Evolutionary conservation across 2,113 vertebrate genomes (phyloP).

Genomic region (Grallaria varia): DNA sequence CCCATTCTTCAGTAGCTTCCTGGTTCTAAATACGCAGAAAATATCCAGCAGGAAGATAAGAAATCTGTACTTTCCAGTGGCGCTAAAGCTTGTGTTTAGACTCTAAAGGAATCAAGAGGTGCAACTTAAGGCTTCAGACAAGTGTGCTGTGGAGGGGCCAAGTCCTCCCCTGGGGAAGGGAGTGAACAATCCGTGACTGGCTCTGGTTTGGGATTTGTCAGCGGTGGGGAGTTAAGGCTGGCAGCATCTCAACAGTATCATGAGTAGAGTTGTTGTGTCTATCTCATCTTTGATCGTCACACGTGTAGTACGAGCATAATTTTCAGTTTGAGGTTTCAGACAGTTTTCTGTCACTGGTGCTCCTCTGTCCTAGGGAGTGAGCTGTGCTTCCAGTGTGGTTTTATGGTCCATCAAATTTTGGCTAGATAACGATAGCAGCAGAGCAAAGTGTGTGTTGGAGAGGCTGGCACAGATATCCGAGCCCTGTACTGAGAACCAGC

Average conservation of each 20-base stretch:
- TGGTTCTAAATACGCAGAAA: background rate
- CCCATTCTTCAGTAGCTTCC: background rate
- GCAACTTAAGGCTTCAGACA: rapidly evolving
- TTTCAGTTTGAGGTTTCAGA: background rate
- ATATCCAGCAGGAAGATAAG: background rate
- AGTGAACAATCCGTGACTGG: background rate
- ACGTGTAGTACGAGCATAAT: rapidly evolving
- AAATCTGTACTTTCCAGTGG: background rate
- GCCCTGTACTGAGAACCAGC: background rate
- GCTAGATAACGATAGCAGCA: background rate
- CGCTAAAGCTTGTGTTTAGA: background rate
- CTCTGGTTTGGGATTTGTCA: background rate
- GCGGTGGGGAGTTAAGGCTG: background rate
- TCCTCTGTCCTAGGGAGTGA: background rate
- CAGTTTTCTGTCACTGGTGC: rapidly evolving
- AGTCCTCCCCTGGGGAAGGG: background rate
- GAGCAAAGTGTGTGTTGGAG: rapidly evolving
- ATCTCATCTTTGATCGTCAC: background rate
- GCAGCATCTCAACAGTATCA: background rate
- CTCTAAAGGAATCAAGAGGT: background rate
- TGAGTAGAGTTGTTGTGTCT: background rate
- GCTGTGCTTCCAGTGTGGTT: background rate
- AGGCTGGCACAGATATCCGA: background rate
- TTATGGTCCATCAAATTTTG: background rate
- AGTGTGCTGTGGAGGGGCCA: background rate